These are phyloP conservation scores for Siniperca chuatsi DNA, from an alignment of 2,113 vertebrate species.

Conservation along the genomic window DNA sequence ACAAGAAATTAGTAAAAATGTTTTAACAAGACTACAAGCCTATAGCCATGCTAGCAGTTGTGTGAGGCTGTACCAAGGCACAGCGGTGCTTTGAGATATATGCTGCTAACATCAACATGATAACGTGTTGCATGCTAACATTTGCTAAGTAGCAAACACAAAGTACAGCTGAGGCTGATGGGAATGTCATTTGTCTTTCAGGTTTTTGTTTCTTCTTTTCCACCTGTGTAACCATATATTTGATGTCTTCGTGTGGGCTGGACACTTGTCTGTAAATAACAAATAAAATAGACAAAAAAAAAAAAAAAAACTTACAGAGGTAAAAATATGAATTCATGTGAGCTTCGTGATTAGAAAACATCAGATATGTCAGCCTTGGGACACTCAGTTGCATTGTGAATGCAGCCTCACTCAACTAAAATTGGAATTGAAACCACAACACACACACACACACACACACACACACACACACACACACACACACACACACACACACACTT, in stretches of 20 bases:
- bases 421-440: conserved; percentile 56
- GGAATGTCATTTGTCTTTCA: no score
- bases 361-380: neutral
- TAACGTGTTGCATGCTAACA: no score
- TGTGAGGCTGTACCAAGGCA: no score
- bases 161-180: no score
- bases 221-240: neutral
- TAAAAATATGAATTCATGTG: neutral
- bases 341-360: conserved; percentile 6
- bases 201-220: no score
- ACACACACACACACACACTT: conserved; percentile 20
- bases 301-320: neutral
- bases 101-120: no score
- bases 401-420: conserved; percentile 32
- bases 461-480: conserved; percentile 20
- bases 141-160: no score
- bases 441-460: conserved; percentile 38
- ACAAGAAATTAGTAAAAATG: neutral
- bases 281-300: neutral
- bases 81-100: no score
- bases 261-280: neutral
- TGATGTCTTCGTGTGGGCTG: no score
- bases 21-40: no score
- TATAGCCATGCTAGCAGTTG: no score
- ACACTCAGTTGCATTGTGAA: conserved; percentile 8